Evolutionary conservation across 2,797 vertebrate species (phyloP), one percentile per base, ranked within the genome.

Genomic region (Spinibarbus caldwelli): DNA sequence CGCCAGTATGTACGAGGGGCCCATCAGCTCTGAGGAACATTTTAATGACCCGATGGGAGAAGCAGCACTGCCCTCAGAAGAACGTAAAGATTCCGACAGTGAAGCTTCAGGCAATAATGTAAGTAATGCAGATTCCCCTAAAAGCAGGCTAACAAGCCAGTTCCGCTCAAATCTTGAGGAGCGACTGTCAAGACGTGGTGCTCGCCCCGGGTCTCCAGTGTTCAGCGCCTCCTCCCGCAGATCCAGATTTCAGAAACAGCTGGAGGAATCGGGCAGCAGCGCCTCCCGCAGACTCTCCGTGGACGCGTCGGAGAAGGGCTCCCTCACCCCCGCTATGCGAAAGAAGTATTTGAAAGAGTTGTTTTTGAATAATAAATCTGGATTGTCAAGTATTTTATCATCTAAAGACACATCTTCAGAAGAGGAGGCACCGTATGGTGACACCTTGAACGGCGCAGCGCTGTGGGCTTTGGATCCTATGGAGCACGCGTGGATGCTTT

Each of bases 401-500:
- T 67, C 89, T 0, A 88, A 88, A 3, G 82, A 21, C 5, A 52
- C 2, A 38, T 80, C 52, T 14, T 86, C 87, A 72, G 88, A 90
- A 1, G 49, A 70, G 82, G 71, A 2, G 6, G 38, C 86, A 14
- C n/a, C n/a, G 7, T 47, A 86, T 17, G 49, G 54, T 36, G 87
- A 87, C n/a, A 5, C 66, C 8, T 19, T 59, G 11, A 73, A 78
- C 83, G 62, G 80, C 31, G 11, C 43, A 4, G 76, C 62, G 49
- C 91, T 78, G 78, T 96, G 96, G 89, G 96, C 93, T 67, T 77
- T 99, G 72, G 96, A 96, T 23, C 97, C 97, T 0, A 92, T 96
- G 90, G 98, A 99, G 89, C 98, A 99, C 1, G 96, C 96, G 0
- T 99, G 98, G 98, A 96, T 97, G 92, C 90, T 99, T 85, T 95